Base-by-base conservation (phyloP, 2,797 vertebrate species). In the Enteromius treurensis region DNA sequence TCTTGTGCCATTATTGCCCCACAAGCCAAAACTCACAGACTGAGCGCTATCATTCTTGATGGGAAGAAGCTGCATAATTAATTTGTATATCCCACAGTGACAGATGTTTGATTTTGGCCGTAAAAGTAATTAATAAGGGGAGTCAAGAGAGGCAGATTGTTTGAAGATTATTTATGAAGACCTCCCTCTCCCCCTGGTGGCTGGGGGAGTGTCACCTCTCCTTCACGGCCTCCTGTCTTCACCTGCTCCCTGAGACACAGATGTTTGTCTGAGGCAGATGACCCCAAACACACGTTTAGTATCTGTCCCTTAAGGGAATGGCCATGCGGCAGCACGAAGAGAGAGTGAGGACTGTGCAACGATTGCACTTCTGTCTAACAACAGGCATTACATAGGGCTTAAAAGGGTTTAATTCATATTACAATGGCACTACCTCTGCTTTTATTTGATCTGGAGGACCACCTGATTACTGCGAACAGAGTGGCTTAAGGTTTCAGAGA, bases 111-210 rank as follows among this genome's bases (percentile, higher is more conserved):
- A 95, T 95, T 95, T 95, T 94, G 94, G 92, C 92, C 34, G 85
- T 95, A 94, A 95, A 95, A 94, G 91, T 93, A 94, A 94, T 96
- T 95, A 94, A 95, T 90, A 89, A 87, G 81, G 75, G 85, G 92
- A 92, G 93, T 88, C 87, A 90, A 92, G 90, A 91, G 91, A 94
- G 92, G 94, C 94, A 94, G 93, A 94, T 94, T 95, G 93, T 93
- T 92, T 92, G 89, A 93, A 93, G 94, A 95, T 95, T 94, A 95
- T 95, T 95, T 95, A 95, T 95, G 93, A 93, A 94, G 93, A 92
- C 91, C 84, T 93, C 91, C 91, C 92, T 92, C 84, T 89, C 74
- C 90, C 92, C 90, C 82, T 81, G 81, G 40, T 84, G 80, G 81
- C 88, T 81, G 85, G 88, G 85, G 88, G 78, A 88, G 82, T 81